Conservation (phyloP, 2,888 invertebrate species). For the Xanthorhoe spadicearia region DNA sequence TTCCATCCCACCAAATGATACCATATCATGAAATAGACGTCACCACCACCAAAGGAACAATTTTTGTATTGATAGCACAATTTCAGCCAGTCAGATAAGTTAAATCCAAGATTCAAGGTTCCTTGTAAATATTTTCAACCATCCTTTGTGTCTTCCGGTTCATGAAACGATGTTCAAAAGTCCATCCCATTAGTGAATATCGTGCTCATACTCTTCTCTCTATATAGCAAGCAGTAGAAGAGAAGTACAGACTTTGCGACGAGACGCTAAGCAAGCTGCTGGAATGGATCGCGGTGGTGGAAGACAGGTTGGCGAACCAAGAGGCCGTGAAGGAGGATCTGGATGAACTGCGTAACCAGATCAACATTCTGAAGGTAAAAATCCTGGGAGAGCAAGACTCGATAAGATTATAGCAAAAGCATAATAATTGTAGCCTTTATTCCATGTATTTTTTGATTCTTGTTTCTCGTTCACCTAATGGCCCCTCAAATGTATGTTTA, state of each 20-base stretch:
- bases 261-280: constrained; percentile 93
- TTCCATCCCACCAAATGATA: background rate
- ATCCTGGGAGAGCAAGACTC: background rate
- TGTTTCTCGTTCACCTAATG: no score
- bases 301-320: constrained; percentile 92
- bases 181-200: constrained; percentile 6
- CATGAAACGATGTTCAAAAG: constrained; percentile 27
- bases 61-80: background rate
- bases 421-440: no score
- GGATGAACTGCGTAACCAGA: constrained; percentile 94
- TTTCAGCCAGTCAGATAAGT: background rate
- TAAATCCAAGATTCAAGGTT: background rate
- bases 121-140: constrained; percentile 13
- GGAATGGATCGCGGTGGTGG: constrained; percentile 94
- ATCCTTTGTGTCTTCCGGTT: constrained; percentile 13
- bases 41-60: background rate
- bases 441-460: no score
- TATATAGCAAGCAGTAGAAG: constrained; percentile 96
- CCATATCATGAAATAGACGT: background rate
- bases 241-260: constrained; percentile 96
- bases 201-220: constrained; percentile 43
- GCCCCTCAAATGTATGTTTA: no score
- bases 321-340: constrained; percentile 94
- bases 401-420: no score
- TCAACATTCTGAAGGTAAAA: constrained; percentile 92